A percentile compares a stretch with the other conserved stretches of the same genome.
These are phyloP conservation scores for Hyperopisus bebe DNA, from an alignment of 2,113 vertebrate genomes.

Conservation along the genomic window DNA sequence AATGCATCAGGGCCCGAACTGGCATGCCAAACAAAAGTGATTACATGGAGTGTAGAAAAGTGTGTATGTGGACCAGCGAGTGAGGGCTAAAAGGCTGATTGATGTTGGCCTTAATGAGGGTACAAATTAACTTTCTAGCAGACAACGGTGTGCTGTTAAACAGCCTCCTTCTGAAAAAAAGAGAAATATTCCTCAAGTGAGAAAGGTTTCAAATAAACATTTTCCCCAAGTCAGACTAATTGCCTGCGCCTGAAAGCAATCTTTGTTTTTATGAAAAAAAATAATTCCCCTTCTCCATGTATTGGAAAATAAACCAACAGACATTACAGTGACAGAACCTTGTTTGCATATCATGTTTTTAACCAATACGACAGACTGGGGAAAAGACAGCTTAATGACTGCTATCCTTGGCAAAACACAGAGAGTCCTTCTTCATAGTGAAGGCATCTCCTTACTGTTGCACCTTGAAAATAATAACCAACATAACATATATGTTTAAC, in stretches of 20 bases:
- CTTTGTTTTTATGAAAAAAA: background rate
- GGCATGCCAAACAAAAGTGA: background rate
- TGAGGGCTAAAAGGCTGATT: background rate
- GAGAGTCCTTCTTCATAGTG: background rate
- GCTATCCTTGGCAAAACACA: background rate
- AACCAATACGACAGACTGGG: background rate
- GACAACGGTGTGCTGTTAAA: background rate
- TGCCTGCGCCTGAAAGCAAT: background rate
- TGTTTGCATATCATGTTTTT: background rate
- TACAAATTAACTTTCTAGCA: background rate
- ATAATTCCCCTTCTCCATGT: background rate
- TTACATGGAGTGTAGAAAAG: background rate
- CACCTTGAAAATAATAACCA: background rate
- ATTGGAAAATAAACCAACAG: slow-evolving; percentile 5
- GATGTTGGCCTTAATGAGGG: background rate
- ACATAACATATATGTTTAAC: too few relatives aligned
- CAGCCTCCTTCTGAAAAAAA: background rate
- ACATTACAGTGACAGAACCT: slow-evolving; percentile 4
- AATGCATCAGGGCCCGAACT: background rate
- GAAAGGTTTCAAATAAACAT: slow-evolving; percentile 13
- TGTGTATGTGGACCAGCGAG: background rate
- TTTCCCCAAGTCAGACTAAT: slow-evolving; percentile 9
- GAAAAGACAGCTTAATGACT: background rate
- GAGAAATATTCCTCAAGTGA: background rate
- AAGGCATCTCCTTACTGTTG: background rate